Evolutionary conservation across 2,113 vertebrate genomes (phyloP).

Genomic region (Caloenas nicobarica): DNA sequence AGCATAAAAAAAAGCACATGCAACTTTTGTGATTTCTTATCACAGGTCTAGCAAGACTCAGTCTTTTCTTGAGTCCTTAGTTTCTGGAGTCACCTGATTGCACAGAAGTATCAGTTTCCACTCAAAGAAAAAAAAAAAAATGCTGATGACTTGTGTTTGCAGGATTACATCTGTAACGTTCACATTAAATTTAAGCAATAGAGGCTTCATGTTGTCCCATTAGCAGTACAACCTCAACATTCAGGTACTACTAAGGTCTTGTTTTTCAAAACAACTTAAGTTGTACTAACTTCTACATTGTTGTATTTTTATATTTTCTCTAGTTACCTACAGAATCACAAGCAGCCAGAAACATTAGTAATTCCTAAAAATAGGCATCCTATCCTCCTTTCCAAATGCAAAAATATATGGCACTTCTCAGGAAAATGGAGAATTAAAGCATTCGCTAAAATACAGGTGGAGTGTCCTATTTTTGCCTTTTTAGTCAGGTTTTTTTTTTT

Average conservation of each 20-base stretch:
- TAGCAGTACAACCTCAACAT: not conserved
- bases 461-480: conserved; percentile 6
- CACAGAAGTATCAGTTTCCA: not conserved
- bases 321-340: not conserved
- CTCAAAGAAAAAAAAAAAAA: not conserved
- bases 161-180: accelerated
- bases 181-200: not conserved
- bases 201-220: not conserved
- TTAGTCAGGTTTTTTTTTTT: not conserved
- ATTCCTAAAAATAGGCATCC: conserved; percentile 44
- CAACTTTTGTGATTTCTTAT: not conserved
- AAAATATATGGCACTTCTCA: conserved; percentile 10
- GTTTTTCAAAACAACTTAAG: not conserved
- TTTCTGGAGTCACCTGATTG: not conserved
- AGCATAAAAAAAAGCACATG: not conserved
- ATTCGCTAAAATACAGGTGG: conserved; percentile 18
- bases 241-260: not conserved
- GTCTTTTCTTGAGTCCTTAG: not conserved
- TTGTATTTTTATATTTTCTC: not conserved
- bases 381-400: conserved; percentile 18
- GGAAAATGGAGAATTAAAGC: conserved; percentile 26
- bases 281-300: not conserved
- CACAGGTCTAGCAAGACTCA: not conserved
- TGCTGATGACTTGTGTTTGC: not conserved
- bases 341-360: conserved; percentile 18